Conservation (phyloP, 2,113 vertebrate species). For the Poicephalus meyeri region DNA sequence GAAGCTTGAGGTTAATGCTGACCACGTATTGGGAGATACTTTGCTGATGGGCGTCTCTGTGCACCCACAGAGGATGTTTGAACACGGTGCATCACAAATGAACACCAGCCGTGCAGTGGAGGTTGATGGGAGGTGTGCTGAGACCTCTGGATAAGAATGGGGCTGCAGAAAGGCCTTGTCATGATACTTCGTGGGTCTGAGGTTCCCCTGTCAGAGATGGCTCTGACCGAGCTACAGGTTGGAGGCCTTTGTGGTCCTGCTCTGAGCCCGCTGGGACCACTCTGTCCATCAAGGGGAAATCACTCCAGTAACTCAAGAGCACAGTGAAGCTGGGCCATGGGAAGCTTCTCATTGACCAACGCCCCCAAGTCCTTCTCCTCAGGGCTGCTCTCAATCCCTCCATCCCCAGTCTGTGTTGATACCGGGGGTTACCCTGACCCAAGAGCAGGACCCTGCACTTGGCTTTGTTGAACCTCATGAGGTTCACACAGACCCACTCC, state of each 20-base stretch:
- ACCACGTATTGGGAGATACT: neutral
- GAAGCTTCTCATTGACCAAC: neutral
- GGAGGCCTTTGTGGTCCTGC: neutral
- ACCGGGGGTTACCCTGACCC: neutral
- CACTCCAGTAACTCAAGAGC: neutral
- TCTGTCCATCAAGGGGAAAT: neutral
- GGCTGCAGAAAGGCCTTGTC: neutral
- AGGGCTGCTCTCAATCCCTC: neutral
- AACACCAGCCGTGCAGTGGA: neutral
- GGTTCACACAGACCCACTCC: neutral
- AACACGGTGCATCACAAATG: fast-evolving
- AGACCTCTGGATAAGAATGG: neutral
- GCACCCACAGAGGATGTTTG: neutral
- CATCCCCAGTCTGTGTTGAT: neutral
- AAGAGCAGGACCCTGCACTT: neutral
- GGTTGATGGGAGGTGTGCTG: neutral
- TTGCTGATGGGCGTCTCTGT: neutral
- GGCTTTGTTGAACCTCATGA: neutral
- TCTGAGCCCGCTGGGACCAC: neutral
- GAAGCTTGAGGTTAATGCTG: fast-evolving
- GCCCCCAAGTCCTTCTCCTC: neutral
- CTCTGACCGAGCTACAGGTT: neutral
- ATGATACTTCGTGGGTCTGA: neutral
- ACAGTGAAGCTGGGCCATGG: neutral
- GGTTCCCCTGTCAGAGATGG: neutral